Evolutionary conservation across 2,113 vertebrate species (phyloP).

Genomic region (Sceloporus undulatus): DNA sequence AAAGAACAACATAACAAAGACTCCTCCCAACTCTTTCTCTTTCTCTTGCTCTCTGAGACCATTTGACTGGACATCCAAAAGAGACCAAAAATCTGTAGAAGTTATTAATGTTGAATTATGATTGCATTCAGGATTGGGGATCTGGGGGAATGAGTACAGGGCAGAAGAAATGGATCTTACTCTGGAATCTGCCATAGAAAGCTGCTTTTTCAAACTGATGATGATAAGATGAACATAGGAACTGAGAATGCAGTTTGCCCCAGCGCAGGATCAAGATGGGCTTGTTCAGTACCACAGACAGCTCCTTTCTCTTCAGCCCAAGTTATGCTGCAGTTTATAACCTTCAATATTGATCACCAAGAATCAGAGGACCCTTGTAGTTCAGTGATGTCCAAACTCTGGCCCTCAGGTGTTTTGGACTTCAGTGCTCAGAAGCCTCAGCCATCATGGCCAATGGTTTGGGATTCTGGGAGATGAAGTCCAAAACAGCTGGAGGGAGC

Average conservation of each 20-base stretch:
- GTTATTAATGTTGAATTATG: too few relatives aligned
- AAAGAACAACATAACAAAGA: neutral
- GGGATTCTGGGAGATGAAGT: too few relatives aligned
- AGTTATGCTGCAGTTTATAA: neutral
- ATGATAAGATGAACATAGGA: too few relatives aligned
- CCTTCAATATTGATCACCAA: neutral
- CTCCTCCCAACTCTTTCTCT: too few relatives aligned
- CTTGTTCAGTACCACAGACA: constrained; percentile 29
- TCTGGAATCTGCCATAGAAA: neutral
- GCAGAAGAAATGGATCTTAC: neutral
- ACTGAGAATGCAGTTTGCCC: neutral
- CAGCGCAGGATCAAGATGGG: neutral
- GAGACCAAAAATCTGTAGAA: neutral
- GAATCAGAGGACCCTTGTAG: neutral
- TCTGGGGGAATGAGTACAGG: neutral
- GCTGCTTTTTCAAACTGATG: neutral
- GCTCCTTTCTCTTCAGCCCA: neutral
- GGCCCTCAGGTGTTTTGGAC: too few relatives aligned
- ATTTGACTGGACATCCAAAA: too few relatives aligned
- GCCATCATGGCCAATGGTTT: too few relatives aligned
- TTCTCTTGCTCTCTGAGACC: neutral
- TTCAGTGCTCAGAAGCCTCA: too few relatives aligned
- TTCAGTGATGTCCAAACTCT: neutral
- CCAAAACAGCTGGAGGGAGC: too few relatives aligned
- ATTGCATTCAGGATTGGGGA: neutral